Evolutionary conservation across 2,888 invertebrate genomes (phyloP), one percentile per base, ranked within the genome.

Genomic region (Pseudococcus jackbeardsleyi): DNA sequence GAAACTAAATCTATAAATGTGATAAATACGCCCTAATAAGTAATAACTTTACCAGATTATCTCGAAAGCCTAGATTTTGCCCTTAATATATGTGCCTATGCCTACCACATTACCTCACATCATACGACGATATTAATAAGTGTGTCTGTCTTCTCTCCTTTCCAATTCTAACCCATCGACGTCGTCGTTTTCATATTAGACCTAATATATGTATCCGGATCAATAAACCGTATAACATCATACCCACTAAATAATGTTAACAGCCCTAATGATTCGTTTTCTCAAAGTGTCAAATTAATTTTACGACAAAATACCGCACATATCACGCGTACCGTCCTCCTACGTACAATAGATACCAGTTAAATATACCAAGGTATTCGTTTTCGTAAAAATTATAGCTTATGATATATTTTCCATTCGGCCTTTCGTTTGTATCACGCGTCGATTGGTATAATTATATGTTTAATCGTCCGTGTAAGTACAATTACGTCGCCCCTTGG

Each of bases 211-310:
- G 22, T 64, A 64, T 64, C 64, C 64, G 64, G 64, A 64, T 19
- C 64, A 64, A 64, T 54, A 54, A 12, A 54, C 15, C 54, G 17
- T 54, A 54, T 15, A 54, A 12, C 15, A 15, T 15, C 17, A 54
- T 59, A 9, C 9, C 5, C 19, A 59, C 19, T 19, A 59, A 59
- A 59, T 26, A 72, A 33, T 11, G 26, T 72, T 72, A 72, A 72
- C 68, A 72, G 12, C 68, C n/a, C 26, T 72, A 72, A 72, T 26
- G 26, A 72, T 72, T 72, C 12, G 26, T 72, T 72, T 72, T 72
- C 33, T 72, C 12, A 72, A 64, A 72, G 26, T 72, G 68, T 72
- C 68, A 72, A 72, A 72, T 72, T 72, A 33, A 72, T 72, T 72
- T 72, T 72, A 72, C 26, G 12, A 22, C 26, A 33, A 59, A 50